phyloP scores from a whole-genome alignment of 2,888 invertebrate species.

The Monochamus alternatus region DNA sequence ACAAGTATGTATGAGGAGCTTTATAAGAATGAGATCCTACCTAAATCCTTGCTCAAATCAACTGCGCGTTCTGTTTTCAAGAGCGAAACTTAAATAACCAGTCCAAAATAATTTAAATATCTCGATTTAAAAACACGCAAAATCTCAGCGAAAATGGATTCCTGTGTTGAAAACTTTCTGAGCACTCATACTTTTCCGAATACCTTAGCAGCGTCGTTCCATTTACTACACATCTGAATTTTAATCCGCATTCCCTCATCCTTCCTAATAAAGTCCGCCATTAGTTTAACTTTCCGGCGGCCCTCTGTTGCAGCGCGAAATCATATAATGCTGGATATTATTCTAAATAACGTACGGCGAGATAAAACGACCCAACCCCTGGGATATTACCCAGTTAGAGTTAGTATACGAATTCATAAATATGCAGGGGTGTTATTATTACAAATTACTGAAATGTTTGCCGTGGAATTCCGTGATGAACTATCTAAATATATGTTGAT shows the following conservation, averaged over 20 bases:
- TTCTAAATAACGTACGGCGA: background rate
- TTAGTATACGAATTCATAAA: slow-evolving; percentile 20
- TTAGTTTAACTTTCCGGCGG: background rate
- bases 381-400: slow-evolving; percentile 22
- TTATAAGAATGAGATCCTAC: no score
- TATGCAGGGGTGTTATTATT: slow-evolving; percentile 7
- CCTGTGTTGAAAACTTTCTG: no score
- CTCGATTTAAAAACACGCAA: no score
- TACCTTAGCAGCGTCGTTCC: background rate
- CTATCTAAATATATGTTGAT: no score
- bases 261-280: background rate
- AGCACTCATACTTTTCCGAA: background rate
- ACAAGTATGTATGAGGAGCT: no score
- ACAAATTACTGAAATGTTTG: no score
- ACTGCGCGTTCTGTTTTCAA: no score
- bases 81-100: no score
- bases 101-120: no score
- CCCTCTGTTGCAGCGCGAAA: background rate
- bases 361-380: slow-evolving; percentile 25
- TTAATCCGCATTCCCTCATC: background rate
- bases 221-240: background rate
- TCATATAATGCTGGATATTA: background rate
- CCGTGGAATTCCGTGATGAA: no score
- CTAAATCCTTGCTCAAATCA: no score
- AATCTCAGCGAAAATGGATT: no score